phyloP scores from a whole-genome alignment of 23 tunicate genomes.

The Oikopleura albicans region DNA sequence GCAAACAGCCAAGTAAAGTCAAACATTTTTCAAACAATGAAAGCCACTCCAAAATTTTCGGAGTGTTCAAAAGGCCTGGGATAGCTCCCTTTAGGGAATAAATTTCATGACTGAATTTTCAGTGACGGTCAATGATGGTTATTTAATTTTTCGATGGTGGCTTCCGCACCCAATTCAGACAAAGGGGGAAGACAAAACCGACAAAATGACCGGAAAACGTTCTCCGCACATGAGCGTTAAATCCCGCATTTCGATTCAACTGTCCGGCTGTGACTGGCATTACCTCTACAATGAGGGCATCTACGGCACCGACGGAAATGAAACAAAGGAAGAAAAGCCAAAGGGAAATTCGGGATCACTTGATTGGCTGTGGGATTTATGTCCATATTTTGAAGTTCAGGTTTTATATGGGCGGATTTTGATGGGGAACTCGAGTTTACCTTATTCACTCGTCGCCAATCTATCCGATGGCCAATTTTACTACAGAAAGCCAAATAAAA shows the following conservation, averaged over 20 bases:
- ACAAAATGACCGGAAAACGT: no score
- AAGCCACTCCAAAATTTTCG: no score
- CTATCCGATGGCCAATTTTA: not conserved
- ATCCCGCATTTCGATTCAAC: not conserved
- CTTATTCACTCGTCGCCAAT: not conserved
- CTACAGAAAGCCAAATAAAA: not conserved
- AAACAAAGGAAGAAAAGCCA: no score
- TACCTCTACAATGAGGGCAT: not conserved
- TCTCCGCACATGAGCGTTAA: no score
- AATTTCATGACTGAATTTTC: no score
- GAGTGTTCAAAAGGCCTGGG: no score
- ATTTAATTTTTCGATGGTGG: conserved; percentile 82
- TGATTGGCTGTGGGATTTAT: not conserved
- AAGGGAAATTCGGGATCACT: not conserved
- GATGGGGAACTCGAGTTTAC: not conserved
- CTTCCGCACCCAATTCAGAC: conserved; percentile 26
- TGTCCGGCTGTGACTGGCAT: not conserved
- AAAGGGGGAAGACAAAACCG: no score
- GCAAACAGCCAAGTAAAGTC: no score
- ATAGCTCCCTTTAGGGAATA: no score
- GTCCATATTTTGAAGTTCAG: not conserved
- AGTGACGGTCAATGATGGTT: conserved; percentile 46
- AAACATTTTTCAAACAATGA: no score
- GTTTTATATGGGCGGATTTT: not conserved
- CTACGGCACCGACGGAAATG: no score